Evolutionary conservation across 2,888 invertebrate genomes (phyloP), one percentile per base, ranked within the genome.

Genomic region (Lypha dubia): DNA sequence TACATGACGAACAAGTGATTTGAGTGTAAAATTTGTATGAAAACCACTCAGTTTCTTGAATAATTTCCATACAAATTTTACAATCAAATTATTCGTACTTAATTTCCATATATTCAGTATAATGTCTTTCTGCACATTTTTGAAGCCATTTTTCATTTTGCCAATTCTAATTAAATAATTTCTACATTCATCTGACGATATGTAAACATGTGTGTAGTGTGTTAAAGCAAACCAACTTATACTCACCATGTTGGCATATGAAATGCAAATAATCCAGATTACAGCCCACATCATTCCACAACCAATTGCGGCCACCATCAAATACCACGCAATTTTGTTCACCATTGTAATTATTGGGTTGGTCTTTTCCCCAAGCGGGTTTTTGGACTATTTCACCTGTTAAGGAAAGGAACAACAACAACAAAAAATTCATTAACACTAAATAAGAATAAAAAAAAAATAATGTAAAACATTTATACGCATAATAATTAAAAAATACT

Each of bases 261-360:
- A 97, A 98, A 92, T 97, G 97, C 77, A 98, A 93, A 89, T 98
- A 98, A 93, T 98, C 98, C 80, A 98, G 94, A 92, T 97, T 97
- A 91, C 98, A 98, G 70, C 97, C 97, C 28, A 98, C 97, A 92
- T 98, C 98, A 91, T 98, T 98, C 98, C 98, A 98, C 0, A 96
- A 93, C 98, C 98, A 98, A 83, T 95, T 95, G 65, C 97, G 94
- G 0, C 97, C 97, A 0, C 98, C 98, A 90, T 98, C 98, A 86
- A 98, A 93, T 15, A 98, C 97, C n/a, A 96, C 97, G 92, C 98
- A 98, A 91, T 98, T 98, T 91, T 98, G 98, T 89, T 98, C 97
- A 0, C 98, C 97, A 90, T 98, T 98, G 93, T 98, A 98, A 91
- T 98, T 98, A 92, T 98, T 98, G 0, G 98, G 98, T 90, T 98